phyloP scores from a whole-genome alignment of 2,797 vertebrate species.

The Danio aesculapii region DNA sequence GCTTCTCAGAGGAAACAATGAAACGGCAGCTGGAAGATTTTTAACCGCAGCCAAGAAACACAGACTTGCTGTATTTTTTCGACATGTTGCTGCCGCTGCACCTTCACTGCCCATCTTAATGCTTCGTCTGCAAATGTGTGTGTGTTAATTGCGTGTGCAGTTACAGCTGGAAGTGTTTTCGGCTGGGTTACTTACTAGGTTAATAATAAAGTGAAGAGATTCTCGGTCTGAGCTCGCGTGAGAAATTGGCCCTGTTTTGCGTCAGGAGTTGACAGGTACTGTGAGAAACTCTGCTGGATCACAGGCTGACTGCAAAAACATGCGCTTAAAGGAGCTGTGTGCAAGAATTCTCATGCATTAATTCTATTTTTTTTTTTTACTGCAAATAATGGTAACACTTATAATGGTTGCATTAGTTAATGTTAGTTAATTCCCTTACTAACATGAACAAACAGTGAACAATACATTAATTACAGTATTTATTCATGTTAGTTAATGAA shows the following conservation, averaged over 20 bases:
- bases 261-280: constrained; percentile 20
- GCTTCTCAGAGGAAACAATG: constrained; percentile 31
- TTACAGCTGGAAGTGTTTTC: constrained; percentile 77
- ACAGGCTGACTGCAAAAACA: not conserved
- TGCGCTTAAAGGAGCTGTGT: not conserved
- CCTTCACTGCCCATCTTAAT: constrained; percentile 1
- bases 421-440: too few species aligned
- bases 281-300: not conserved
- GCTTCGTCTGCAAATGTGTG: constrained; percentile 48
- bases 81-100: constrained; percentile 28
- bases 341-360: too few species aligned
- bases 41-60: constrained; percentile 47
- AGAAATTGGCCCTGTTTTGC: constrained; percentile 28
- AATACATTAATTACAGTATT: too few species aligned
- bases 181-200: constrained; percentile 56
- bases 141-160: constrained; percentile 71
- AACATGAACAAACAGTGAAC: too few species aligned
- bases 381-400: too few species aligned
- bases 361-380: too few species aligned
- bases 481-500: too few species aligned
- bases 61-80: constrained; percentile 61
- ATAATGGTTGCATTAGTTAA: too few species aligned
- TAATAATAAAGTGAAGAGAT: constrained; percentile 8
- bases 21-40: constrained; percentile 37
- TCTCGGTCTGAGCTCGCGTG: not conserved